Conservation (phyloP, 2,888 invertebrate species). For the Scaptomyza reducta region DNA sequence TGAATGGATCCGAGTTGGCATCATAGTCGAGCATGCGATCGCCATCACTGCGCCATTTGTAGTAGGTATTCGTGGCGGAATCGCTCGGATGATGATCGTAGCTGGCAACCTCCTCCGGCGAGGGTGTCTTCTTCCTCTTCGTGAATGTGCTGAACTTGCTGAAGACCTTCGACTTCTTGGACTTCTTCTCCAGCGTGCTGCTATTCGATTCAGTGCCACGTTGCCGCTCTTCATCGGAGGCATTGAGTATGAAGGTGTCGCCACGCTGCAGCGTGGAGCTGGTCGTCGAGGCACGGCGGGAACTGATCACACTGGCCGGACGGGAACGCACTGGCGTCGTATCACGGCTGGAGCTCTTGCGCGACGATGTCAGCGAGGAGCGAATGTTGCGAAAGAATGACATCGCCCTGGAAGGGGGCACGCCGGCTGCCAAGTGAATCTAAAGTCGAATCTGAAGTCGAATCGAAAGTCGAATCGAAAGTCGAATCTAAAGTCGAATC, state of each 20-base stretch:
- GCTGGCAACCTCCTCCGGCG: conserved; percentile 60
- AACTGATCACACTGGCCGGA: conserved; percentile 72
- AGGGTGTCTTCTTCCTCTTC: conserved; percentile 80
- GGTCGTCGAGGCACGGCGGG: conserved; percentile 72
- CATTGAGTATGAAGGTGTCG: conserved; percentile 82
- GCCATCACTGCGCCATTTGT: conserved; percentile 82
- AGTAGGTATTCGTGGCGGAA: conserved; percentile 81
- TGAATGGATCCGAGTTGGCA: conserved; percentile 82
- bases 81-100: conserved; percentile 82
- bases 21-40: conserved; percentile 78
- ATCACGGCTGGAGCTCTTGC: conserved; percentile 82
- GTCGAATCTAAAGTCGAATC: conserved; percentile 1
- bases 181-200: conserved; percentile 79
- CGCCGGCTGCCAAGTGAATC: background rate
- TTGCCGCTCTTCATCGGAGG: conserved; percentile 53
- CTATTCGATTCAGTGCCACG: conserved; percentile 67
- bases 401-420: conserved; percentile 62
- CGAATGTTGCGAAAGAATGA: conserved; percentile 83
- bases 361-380: conserved; percentile 72
- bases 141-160: conserved; percentile 83
- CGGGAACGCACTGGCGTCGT: conserved; percentile 81
- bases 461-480: background rate
- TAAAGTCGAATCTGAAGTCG: background rate
- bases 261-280: conserved; percentile 81
- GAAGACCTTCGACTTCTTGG: conserved; percentile 81